Conservation (phyloP, 2,113 vertebrate genomes). For the Oryzias celebensis region DNA sequence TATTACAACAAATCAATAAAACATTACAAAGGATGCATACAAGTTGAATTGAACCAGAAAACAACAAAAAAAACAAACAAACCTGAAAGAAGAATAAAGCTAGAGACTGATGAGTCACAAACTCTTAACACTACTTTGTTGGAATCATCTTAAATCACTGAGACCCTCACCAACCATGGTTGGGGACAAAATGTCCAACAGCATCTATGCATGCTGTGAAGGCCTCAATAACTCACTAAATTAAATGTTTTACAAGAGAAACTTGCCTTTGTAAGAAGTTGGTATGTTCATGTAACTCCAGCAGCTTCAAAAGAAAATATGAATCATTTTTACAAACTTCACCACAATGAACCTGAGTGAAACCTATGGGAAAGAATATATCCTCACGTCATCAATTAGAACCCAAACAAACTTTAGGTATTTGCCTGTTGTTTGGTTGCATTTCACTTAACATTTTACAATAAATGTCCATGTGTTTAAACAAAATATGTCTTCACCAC, state of each 20-base stretch:
- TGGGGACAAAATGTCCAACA: constrained; percentile 99
- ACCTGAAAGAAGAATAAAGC: constrained; percentile 87
- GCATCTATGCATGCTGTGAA: constrained; percentile 93
- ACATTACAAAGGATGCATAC: constrained; percentile 94
- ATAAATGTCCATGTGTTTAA: constrained; percentile 88
- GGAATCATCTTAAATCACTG: constrained; percentile 77
- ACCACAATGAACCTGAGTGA: constrained; percentile 99
- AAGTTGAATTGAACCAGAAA: constrained; percentile 80
- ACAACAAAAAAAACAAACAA: constrained; percentile 72
- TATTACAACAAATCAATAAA: constrained; percentile 95
- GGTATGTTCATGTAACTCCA: constrained; percentile 97
- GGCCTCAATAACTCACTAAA: constrained; percentile 81
- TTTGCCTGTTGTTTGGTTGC: constrained; percentile 81
- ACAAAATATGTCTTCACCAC: constrained; percentile 83
- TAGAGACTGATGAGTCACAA: constrained; percentile 87
- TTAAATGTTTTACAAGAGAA: constrained; percentile 88
- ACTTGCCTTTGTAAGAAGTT: constrained; percentile 95
- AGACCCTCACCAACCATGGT: constrained; percentile 98
- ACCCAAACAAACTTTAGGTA: constrained; percentile 69
- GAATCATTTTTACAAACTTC: constrained; percentile 98
- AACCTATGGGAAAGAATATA: constrained; percentile 86
- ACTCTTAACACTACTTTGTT: constrained; percentile 78
- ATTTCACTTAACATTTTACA: constrained; percentile 79
- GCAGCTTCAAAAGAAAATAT: constrained; percentile 97
- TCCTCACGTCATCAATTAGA: constrained; percentile 92